Conservation (phyloP, 2,888 invertebrate genomes). For the Anagyrus pseudococci region DNA sequence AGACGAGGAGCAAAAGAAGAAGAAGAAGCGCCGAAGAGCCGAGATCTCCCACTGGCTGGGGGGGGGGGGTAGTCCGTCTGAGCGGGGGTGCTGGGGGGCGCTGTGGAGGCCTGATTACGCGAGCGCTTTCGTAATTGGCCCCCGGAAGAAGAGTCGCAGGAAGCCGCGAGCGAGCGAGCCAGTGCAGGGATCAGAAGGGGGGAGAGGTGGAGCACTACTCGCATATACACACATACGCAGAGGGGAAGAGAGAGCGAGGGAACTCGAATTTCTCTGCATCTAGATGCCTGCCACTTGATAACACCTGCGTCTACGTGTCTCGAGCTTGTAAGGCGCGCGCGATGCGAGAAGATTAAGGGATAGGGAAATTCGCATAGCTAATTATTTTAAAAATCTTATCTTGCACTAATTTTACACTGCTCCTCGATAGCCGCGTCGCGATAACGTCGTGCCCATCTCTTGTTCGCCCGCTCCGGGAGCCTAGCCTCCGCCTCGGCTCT, state of each 20-base stretch:
- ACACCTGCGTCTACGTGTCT: constrained; percentile 12
- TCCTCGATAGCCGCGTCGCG: constrained; percentile 23
- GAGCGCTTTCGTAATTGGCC: constrained; percentile 39
- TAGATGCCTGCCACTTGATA: no score
- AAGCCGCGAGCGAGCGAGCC: constrained; percentile 8
- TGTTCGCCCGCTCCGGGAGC: background rate
- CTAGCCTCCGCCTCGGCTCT: no score
- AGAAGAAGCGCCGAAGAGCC: no score
- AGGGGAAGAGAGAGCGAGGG: background rate
- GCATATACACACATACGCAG: no score
- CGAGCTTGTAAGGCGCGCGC: constrained; percentile 22
- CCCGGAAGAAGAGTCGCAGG: constrained; percentile 34
- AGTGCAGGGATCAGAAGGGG: no score
- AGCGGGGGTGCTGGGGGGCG: constrained; percentile 6
- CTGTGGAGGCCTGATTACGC: constrained; percentile 35
- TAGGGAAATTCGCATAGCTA: constrained; percentile 36
- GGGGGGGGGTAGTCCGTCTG: no score
- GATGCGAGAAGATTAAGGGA: constrained; percentile 31
- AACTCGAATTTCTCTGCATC: no score
- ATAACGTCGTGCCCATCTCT: constrained; percentile 14
- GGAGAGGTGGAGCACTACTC: no score
- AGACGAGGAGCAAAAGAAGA: no score
- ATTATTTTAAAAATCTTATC: constrained; percentile 38
- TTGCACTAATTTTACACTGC: constrained; percentile 31
- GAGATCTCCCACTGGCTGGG: no score